phyloP scores from a whole-genome alignment of 2,797 vertebrate genomes.

The Macropodus opercularis region DNA sequence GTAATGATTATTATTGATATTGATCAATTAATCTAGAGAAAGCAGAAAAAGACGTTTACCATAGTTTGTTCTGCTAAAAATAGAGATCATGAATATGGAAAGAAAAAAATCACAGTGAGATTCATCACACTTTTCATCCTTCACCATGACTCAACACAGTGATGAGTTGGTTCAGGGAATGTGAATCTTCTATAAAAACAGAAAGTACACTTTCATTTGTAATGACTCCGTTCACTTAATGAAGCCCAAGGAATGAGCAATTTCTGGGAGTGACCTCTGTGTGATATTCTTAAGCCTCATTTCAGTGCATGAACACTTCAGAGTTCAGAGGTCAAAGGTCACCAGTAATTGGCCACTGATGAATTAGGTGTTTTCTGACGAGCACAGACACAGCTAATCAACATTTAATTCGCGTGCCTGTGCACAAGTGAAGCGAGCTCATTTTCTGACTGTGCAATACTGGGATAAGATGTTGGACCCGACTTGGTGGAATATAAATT shows the following conservation, averaged over 20 bases:
- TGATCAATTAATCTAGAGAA: too few species aligned
- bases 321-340: conserved; percentile 54
- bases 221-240: conserved; percentile 8
- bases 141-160: conserved; percentile 2
- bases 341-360: conserved; percentile 49
- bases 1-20: too few species aligned
- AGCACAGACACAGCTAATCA: conserved; percentile 33
- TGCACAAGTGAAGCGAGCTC: conserved; percentile 26
- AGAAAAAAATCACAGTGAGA: not conserved
- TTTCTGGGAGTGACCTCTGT: not conserved
- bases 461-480: conserved; percentile 28
- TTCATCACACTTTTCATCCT: conserved; percentile 1
- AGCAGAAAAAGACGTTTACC: conserved; percentile 5
- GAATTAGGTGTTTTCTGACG: conserved; percentile 41
- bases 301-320: conserved; percentile 15
- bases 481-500: conserved; percentile 31
- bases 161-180: conserved; percentile 5
- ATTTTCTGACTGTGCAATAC: conserved; percentile 47
- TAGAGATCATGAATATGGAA: not conserved
- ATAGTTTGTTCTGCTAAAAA: conserved; percentile 2
- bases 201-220: conserved; percentile 3
- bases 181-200: not conserved
- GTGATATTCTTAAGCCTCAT: conserved; percentile 1
- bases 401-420: conserved; percentile 37
- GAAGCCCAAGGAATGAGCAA: not conserved